Evolutionary conservation across 2,113 vertebrate species (phyloP), one percentile per base, ranked within the genome.

Genomic region (Athene noctua): DNA sequence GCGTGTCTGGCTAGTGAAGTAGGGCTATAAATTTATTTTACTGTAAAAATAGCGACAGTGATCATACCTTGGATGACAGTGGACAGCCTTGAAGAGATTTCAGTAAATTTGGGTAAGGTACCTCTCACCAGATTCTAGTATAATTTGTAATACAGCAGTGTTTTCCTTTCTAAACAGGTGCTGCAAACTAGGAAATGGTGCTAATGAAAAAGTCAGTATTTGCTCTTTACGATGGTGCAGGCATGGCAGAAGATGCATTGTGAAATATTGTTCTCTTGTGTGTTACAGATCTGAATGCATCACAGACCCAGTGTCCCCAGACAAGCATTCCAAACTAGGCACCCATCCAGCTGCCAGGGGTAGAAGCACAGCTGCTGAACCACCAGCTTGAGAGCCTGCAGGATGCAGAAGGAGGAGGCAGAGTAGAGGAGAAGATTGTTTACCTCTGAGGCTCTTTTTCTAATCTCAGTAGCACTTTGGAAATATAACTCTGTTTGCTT

Each of bases 381-480:
- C 93, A 95, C 34, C 95, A 94, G 22, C 85, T 80, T 46, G 96
- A 96, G 77, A 96, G 96, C 79, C 94, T 97, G 94, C 94, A 98
- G 93, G 98, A 98, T 7, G 96, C 94, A 8, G 98, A 98, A 95
- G 92, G 90, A 38, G 97, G 91, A 86, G 98, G 97, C 13, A 97
- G 93, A 74, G 92, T 89, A 9, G 99, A 99, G 83, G 99, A 99
- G 96, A 99, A 98, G 57, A 99, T 99, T 92, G 99, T 99, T 98
- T 99, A 99, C 97, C 99, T 99, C 90, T 99, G 98, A 99, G 17
- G 72, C 73, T 59, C 38, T 0, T 52, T 79, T 70, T 87, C n/a
- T 87, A 38, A 57, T 95, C 34, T 91, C 73, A 84, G 59, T 96
- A 95, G 92, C 95, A 97, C 96, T 97, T 97, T 51, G 25, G 57